These are phyloP conservation scores for Unio delphinus DNA, from an alignment of 2,888 invertebrate genomes.

Conservation along the genomic window DNA sequence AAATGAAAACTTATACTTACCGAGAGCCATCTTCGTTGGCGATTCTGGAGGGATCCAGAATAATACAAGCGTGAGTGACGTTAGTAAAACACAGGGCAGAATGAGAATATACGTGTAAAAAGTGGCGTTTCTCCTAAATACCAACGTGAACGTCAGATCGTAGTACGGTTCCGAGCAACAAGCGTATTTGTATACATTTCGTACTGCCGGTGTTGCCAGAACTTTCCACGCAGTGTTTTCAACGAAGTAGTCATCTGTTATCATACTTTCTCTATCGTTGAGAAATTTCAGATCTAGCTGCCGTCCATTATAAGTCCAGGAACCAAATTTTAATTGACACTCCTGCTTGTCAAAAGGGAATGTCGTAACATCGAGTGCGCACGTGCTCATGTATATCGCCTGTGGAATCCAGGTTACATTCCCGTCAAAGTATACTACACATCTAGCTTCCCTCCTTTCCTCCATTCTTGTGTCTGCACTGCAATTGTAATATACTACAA, in stretches of 20 bases:
- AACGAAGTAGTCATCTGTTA: constrained; percentile 63
- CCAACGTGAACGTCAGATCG: constrained; percentile 66
- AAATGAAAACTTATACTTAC: constrained; percentile 49
- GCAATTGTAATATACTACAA: constrained; percentile 19
- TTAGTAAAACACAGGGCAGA: constrained; percentile 71
- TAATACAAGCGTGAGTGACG: constrained; percentile 70
- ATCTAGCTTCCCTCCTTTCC: constrained; percentile 69
- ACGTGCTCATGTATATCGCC: constrained; percentile 69
- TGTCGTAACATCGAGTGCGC: constrained; percentile 68
- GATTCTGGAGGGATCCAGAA: constrained; percentile 73
- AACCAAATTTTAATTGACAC: constrained; percentile 71
- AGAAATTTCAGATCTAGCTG: constrained; percentile 61
- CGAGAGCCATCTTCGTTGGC: constrained; percentile 71
- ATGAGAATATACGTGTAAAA: constrained; percentile 71
- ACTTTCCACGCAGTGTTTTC: constrained; percentile 70
- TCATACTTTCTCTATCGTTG: constrained; percentile 28
- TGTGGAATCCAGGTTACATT: constrained; percentile 63
- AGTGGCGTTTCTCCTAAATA: constrained; percentile 60
- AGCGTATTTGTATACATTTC: constrained; percentile 55
- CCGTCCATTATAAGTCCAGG: constrained; percentile 69
- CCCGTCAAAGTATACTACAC: constrained; percentile 62
- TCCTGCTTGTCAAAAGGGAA: constrained; percentile 71
- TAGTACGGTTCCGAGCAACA: constrained; percentile 67
- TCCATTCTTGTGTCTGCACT: constrained; percentile 70
- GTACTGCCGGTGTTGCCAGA: constrained; percentile 57